Conservation (phyloP, 2,797 vertebrate species). For the Myripristis murdjan region DNA sequence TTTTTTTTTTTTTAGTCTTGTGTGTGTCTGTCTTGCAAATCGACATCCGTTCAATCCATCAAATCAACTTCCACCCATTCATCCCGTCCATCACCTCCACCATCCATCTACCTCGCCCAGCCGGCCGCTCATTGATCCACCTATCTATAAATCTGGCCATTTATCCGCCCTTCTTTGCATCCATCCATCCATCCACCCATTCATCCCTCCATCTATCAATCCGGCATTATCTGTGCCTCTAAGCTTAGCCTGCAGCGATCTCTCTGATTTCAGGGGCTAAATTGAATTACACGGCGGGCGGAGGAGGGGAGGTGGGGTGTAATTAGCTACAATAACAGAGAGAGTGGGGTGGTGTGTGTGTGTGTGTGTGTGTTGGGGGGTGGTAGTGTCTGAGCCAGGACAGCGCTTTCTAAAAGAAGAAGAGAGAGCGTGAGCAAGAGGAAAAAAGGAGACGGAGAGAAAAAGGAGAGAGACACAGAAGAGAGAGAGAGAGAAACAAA, state of each 20-base stretch:
- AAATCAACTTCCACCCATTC: too few species aligned
- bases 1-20: too few species aligned
- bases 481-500: constrained; percentile 61
- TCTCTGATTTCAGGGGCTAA: constrained; percentile 69
- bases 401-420: constrained; percentile 51
- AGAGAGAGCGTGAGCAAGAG: constrained; percentile 36
- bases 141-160: constrained; percentile 22
- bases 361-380: constrained; percentile 15
- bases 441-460: too few species aligned
- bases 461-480: constrained; percentile 35
- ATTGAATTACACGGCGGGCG: constrained; percentile 74
- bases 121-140: constrained; percentile 15
- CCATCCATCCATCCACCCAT: not conserved
- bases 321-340: constrained; percentile 75
- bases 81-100: too few species aligned
- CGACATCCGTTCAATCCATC: too few species aligned
- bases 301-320: constrained; percentile 62
- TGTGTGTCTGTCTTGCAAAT: too few species aligned
- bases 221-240: constrained; percentile 56
- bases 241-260: constrained; percentile 49
- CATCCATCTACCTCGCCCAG: constrained; percentile 9
- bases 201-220: constrained; percentile 30
- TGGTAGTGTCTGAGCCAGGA: constrained; percentile 46
- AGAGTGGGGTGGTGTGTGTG: constrained; percentile 29
- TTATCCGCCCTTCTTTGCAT: constrained; percentile 1